Base-by-base conservation (phyloP, 2,113 vertebrate genomes). In the Lepidiolamprologus cunningtoni region DNA sequence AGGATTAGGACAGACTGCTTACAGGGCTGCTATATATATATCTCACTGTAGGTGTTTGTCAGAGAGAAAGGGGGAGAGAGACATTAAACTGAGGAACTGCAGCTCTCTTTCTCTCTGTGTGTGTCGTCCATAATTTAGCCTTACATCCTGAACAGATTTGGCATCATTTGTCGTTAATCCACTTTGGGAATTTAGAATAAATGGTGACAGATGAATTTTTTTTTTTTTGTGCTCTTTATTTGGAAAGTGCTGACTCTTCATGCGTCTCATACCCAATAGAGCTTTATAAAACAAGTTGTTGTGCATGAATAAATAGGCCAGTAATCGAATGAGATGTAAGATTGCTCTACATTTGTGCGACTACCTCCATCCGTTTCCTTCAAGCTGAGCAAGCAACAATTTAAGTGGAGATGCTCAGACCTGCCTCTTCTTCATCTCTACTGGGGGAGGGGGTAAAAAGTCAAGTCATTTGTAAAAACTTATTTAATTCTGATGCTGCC, bases 1-100 rank as follows among this genome's bases (percentile, higher is more conserved):
- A 73, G 66, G 87, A 91, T 87, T 84, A 83, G 87, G 73, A 79
- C 50, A 68, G 76, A 63, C 66, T 63, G 71, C 80, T 89, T 58
- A 71, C 71, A 81, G 86, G 14, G 76, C 68, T 52, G 17, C 37
- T 86, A 73, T 68, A 86, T 50, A 28, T 80, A 68, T 40, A 40
- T 45, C 17, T 28, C 23, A 87, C 80, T 83, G 80, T 58, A 66
- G 28, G 53, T 80, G 45, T 88, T 28, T 84, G 63, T 83, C 31
- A 80, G 45, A 84, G 61, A 53, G n/a, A 54, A 12, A 54, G 37
- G 8, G 47, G 61, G 61, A 58, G 21, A 21, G 66, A 82, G 31
- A 45, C 17, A 9, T 71, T 26, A 21, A 71, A 57, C 53, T 89
- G 52, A 17, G 23, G 17, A 26, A 4, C 53, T 66, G 61, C 53